These are phyloP conservation scores for Sinocyclocheilus rhinocerous DNA, from an alignment of 2,113 vertebrate genomes.

Conservation along the genomic window DNA sequence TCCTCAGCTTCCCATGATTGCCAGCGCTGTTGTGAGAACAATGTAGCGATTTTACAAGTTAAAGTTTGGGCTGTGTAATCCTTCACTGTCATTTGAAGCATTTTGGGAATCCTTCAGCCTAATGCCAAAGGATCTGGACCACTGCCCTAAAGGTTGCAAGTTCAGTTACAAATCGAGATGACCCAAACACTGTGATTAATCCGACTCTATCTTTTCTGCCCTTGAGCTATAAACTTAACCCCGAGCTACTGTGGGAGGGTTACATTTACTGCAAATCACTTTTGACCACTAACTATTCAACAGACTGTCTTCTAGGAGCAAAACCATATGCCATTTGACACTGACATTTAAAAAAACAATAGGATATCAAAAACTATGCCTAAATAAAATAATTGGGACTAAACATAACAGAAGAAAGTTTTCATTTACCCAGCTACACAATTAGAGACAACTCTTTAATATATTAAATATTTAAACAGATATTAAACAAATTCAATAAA, in stretches of 20 bases:
- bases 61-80: slow-evolving; percentile 1
- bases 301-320: background rate
- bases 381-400: background rate
- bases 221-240: slow-evolving; percentile 2
- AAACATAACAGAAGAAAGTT: background rate
- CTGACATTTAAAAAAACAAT: background rate
- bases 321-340: too few species aligned
- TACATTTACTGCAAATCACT: slow-evolving; percentile 6
- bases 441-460: background rate
- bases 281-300: slow-evolving; percentile 17
- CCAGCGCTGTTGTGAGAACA: background rate
- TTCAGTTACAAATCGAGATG: slow-evolving; percentile 29
- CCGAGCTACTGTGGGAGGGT: background rate
- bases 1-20: background rate
- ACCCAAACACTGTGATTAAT: slow-evolving; percentile 33
- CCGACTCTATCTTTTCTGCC: slow-evolving; percentile 1
- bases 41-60: background rate
- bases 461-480: background rate
- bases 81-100: slow-evolving; percentile 8
- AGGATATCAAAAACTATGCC: background rate
- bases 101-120: slow-evolving; percentile 20
- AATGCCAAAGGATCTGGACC: slow-evolving; percentile 5
- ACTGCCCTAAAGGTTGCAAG: slow-evolving; percentile 17
- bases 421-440: background rate
- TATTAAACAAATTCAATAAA: background rate